Evolutionary conservation across 1,140 invertebrate species (phyloP).

Genomic region (Marisa cornuarietis): DNA sequence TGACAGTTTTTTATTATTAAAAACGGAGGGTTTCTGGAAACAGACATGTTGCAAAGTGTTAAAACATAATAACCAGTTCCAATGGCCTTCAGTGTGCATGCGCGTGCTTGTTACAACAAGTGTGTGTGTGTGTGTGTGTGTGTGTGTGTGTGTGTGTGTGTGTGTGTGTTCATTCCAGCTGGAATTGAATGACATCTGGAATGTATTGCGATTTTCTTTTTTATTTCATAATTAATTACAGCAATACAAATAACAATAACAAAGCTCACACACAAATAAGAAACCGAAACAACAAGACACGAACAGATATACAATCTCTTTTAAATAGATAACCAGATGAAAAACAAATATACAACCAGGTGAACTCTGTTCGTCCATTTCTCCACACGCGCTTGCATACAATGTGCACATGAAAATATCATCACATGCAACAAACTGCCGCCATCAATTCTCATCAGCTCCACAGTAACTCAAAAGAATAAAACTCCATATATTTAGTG

Average conservation of each 20-base stretch:
- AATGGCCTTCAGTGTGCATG: too few relatives aligned
- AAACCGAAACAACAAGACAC: background rate
- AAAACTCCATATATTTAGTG: too few relatives aligned
- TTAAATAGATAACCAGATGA: background rate
- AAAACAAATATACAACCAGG: background rate
- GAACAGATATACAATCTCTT: background rate
- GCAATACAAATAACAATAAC: slow-evolving; percentile 3
- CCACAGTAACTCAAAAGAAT: too few relatives aligned
- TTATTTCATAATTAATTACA: background rate
- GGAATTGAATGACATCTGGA: too few relatives aligned
- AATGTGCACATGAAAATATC: background rate
- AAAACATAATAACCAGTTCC: too few relatives aligned
- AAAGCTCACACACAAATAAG: background rate
- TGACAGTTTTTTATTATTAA: too few relatives aligned
- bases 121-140: background rate
- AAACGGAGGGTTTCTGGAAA: too few relatives aligned
- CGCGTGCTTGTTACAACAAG: background rate
- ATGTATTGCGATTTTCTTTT: background rate
- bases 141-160: background rate
- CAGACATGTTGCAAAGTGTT: too few relatives aligned
- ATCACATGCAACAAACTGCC: background rate
- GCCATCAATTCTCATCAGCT: too few relatives aligned
- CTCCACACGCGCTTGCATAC: background rate
- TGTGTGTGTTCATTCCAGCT: background rate
- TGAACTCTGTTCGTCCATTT: background rate